phyloP scores from a whole-genome alignment of 2,888 invertebrate genomes.

The Drosophila testacea region DNA sequence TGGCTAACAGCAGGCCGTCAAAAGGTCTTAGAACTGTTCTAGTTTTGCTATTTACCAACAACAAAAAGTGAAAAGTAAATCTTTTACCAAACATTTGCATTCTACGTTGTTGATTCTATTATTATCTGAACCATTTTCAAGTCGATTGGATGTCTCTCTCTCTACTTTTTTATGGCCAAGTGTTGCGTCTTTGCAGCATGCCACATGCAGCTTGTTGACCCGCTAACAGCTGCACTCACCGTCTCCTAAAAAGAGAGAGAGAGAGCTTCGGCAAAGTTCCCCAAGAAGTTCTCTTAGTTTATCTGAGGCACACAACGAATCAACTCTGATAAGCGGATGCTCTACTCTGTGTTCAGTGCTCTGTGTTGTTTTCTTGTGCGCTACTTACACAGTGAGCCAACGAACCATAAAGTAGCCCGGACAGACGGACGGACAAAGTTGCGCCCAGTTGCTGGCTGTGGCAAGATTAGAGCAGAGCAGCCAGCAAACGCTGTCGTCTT shows the following conservation, averaged over 20 bases:
- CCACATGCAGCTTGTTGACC: conserved; percentile 51
- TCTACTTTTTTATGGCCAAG: background rate
- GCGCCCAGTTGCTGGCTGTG: conserved; percentile 27
- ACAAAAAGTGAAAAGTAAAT: conserved; percentile 13
- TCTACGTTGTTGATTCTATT: conserved; percentile 47
- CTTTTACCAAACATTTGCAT: conserved; percentile 13
- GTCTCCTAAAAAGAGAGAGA: conserved; percentile 6
- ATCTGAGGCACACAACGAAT: conserved; percentile 45
- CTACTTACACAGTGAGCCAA: conserved; percentile 64
- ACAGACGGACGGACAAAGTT: conserved; percentile 27
- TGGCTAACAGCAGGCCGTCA: background rate
- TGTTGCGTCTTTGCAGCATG: conserved; percentile 12
- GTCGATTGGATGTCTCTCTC: conserved; percentile 3
- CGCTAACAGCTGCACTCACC: conserved; percentile 34
- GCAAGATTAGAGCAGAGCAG: conserved; percentile 50
- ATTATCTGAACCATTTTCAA: conserved; percentile 53
- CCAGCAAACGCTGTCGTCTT: conserved; percentile 35
- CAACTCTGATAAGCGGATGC: conserved; percentile 59
- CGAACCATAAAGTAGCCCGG: conserved; percentile 70
- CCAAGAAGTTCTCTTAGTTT: conserved; percentile 50
- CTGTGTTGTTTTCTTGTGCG: conserved; percentile 15
- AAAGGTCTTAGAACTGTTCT: background rate
- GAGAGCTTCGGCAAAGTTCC: conserved; percentile 19
- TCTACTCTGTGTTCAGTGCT: conserved; percentile 9
- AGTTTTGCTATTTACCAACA: conserved; percentile 1